These are phyloP conservation scores for Pediacus dermestoides DNA, from an alignment of 2,888 invertebrate genomes.

Conservation along the genomic window DNA sequence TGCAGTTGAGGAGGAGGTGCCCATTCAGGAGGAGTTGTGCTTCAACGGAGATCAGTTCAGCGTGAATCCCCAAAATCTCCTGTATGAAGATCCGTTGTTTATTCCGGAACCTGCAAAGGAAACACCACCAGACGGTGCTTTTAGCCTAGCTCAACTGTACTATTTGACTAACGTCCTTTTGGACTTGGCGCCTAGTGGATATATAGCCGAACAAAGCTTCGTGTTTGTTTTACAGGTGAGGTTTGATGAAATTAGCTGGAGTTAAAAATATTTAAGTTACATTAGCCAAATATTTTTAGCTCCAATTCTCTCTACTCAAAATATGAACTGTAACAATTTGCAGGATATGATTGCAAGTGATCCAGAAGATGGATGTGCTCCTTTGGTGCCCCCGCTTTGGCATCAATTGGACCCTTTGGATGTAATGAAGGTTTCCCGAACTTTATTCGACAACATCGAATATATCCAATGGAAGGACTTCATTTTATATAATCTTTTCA, in stretches of 20 bases:
- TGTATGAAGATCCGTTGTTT: constrained; percentile 32
- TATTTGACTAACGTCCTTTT: constrained; percentile 40
- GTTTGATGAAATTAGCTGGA: too few relatives aligned
- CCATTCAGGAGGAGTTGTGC: constrained; percentile 48
- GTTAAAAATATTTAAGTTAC: too few relatives aligned
- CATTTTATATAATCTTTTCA: constrained; percentile 57
- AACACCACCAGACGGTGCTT: constrained; percentile 26
- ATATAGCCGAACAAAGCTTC: constrained; percentile 45
- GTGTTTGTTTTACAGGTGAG: constrained; percentile 49
- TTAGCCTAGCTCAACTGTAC: constrained; percentile 40
- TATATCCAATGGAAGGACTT: constrained; percentile 67
- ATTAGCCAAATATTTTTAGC: too few relatives aligned
- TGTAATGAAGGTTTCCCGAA: constrained; percentile 39
- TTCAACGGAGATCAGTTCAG: constrained; percentile 47
- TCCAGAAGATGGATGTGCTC: constrained; percentile 37
- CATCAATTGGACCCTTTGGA: constrained; percentile 35
- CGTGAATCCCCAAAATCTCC: constrained; percentile 40
- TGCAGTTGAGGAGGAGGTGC: constrained; percentile 49
- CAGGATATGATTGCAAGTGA: too few relatives aligned
- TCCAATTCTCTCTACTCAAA: too few relatives aligned
- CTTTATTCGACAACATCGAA: constrained; percentile 55
- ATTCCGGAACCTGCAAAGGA: constrained; percentile 15
- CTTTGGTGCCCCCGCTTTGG: constrained; percentile 45
- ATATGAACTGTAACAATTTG: too few relatives aligned
- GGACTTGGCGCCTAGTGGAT: constrained; percentile 46